A percentile compares a stretch with the other conserved stretches of the same genome.
Evolutionary conservation across 2,888 invertebrate species (phyloP).

Genomic region (Entomobrya multifasciata): DNA sequence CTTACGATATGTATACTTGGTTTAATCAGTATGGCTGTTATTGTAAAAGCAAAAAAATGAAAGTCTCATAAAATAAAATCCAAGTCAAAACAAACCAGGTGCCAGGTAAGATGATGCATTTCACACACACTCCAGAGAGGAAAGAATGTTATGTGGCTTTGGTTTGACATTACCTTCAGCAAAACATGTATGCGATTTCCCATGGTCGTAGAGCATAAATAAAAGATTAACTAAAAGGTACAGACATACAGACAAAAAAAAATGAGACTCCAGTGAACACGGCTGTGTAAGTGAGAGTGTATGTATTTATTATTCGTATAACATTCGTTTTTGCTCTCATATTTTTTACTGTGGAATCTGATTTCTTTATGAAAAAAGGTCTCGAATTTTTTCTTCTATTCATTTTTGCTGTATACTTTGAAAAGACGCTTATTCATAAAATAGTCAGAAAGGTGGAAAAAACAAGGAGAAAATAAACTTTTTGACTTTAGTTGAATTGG

Average conservation of each 20-base stretch:
- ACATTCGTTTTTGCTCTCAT: too few relatives aligned
- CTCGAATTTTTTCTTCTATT: slow-evolving; percentile 1
- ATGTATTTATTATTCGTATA: neutral
- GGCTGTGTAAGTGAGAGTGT: neutral
- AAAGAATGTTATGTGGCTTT: neutral
- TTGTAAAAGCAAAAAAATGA: neutral
- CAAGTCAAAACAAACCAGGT: neutral
- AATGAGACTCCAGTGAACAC: neutral
- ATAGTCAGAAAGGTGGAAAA: neutral
- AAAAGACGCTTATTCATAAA: slow-evolving; percentile 18
- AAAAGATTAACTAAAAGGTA: slow-evolving; percentile 27
- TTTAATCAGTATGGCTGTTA: neutral
- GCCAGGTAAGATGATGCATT: neutral
- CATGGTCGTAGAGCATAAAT: slow-evolving; percentile 21
- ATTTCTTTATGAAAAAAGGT: slow-evolving; percentile 27
- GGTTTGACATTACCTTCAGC: too few relatives aligned
- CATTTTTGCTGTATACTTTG: neutral
- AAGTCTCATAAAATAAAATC: neutral
- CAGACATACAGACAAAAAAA: neutral
- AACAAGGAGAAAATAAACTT: slow-evolving; percentile 49
- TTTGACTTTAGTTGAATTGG: slow-evolving; percentile 13
- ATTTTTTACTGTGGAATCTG: slow-evolving; percentile 30
- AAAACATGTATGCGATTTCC: neutral
- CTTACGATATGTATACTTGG: neutral
- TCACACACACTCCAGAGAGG: too few relatives aligned